Percentiles rank a stretch among this genome's conserved stretches.
Evolutionary conservation across 35 echinoderm and acorn worm species (phyloP).

Genomic region (Hemicentrotus pulcherrimus): DNA sequence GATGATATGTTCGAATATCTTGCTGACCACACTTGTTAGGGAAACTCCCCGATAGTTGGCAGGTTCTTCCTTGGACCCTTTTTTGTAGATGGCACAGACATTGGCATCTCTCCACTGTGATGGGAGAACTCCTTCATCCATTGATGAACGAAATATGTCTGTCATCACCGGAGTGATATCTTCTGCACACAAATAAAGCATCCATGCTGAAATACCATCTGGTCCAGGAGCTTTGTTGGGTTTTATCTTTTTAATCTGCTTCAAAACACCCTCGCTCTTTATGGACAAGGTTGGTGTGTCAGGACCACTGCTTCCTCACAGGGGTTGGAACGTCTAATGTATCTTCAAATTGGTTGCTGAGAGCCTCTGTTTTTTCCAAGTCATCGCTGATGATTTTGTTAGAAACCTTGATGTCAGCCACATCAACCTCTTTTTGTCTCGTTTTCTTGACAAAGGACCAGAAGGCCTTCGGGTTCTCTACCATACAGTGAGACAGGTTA

Average conservation of each 20-base stretch:
- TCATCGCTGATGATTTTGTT: constrained; percentile 42
- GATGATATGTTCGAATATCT: no score
- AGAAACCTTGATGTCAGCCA: constrained; percentile 23
- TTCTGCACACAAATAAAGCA: neutral
- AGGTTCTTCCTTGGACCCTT: no score
- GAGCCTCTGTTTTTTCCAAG: constrained; percentile 11
- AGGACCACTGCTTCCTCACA: neutral
- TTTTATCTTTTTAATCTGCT: constrained; percentile 20
- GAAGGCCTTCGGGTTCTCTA: constrained; percentile 26
- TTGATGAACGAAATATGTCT: no score
- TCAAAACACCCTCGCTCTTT: neutral
- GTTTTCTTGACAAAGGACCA: constrained; percentile 32
- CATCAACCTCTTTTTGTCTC: constrained; percentile 38
- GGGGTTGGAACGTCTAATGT: neutral
- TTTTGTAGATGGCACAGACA: no score
- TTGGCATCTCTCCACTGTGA: no score
- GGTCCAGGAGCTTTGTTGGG: constrained; percentile 26
- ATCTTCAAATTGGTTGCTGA: constrained; percentile 50
- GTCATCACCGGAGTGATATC: no score
- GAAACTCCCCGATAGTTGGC: neutral
- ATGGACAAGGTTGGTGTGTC: neutral
- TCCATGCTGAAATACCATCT: constrained; percentile 14
- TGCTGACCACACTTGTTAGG: no score
- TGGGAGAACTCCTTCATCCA: no score
- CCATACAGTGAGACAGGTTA: constrained; percentile 18